Conservation (phyloP, 2,888 invertebrate species). For the Eumerus sabulonum region DNA sequence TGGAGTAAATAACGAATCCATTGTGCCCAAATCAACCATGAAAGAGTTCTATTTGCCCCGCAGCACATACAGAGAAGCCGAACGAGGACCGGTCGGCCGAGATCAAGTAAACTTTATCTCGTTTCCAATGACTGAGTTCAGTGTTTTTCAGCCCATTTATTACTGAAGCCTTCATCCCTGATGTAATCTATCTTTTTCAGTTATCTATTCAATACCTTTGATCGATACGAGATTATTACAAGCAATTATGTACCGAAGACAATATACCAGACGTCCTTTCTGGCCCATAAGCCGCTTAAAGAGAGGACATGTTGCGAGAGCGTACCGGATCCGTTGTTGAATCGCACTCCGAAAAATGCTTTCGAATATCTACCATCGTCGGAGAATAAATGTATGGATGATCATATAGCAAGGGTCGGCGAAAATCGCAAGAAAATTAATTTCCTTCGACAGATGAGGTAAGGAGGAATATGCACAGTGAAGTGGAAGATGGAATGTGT, state of each 20-base stretch:
- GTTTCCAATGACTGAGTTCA: slow-evolving; percentile 47
- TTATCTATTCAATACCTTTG: slow-evolving; percentile 31
- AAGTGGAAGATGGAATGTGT: too few species aligned
- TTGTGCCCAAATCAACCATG: slow-evolving; percentile 35
- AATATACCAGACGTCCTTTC: slow-evolving; percentile 19
- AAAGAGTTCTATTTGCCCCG: slow-evolving; percentile 18
- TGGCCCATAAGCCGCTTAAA: slow-evolving; percentile 4
- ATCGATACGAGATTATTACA: slow-evolving; percentile 1
- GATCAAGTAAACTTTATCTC: slow-evolving; percentile 33
- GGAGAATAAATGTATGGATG: slow-evolving; percentile 50
- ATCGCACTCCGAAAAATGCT: slow-evolving; percentile 43
- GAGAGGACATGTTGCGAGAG: slow-evolving; percentile 22
- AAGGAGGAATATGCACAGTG: background rate
- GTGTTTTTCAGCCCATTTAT: background rate
- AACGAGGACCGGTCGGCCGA: slow-evolving; percentile 10
- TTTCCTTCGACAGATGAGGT: slow-evolving; percentile 51
- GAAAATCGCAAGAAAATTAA: slow-evolving; percentile 48
- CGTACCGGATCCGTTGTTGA: slow-evolving; percentile 35
- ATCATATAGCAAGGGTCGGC: slow-evolving; percentile 11
- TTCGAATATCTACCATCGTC: slow-evolving; percentile 48
- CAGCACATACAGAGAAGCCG: background rate
- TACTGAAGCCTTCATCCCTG: too few species aligned
- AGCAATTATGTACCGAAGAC: background rate
- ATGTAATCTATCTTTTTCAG: too few species aligned
- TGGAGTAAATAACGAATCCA: slow-evolving; percentile 7